These are phyloP conservation scores for Aphodius granarius DNA, from an alignment of 2,888 invertebrate genomes.

Conservation along the genomic window DNA sequence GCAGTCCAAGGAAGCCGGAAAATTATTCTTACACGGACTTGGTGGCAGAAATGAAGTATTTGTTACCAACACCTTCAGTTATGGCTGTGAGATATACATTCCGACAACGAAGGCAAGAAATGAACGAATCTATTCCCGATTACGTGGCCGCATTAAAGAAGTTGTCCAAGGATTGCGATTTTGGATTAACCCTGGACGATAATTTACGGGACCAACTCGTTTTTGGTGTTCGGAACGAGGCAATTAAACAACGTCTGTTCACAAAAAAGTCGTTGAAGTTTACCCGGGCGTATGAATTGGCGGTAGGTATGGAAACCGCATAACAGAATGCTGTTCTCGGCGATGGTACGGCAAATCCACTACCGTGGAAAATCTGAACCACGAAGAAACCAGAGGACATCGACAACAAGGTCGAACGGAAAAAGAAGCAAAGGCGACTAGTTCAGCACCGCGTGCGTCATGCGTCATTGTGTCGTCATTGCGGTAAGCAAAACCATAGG, in stretches of 20 bases:
- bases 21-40: not conserved
- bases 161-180: conserved; percentile 4
- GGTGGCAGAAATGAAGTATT: not conserved
- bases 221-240: conserved; percentile 2
- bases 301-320: conserved; percentile 10
- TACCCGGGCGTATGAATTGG: conserved; percentile 5
- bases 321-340: conserved; percentile 7
- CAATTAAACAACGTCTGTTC: conserved; percentile 1
- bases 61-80: not conserved
- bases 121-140: not conserved
- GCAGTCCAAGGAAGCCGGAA: conserved; percentile 29
- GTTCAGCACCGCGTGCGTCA: not conserved
- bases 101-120: conserved; percentile 11
- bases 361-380: not conserved
- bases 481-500: conserved; percentile 9
- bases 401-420: not conserved
- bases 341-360: conserved; percentile 3
- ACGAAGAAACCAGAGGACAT: not conserved
- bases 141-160: conserved; percentile 13
- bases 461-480: not conserved
- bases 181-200: conserved; percentile 9
- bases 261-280: not conserved
- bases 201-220: conserved; percentile 10
- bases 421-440: not conserved
- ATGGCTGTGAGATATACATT: conserved; percentile 14